Conservation (phyloP, 35 echinoderm and acorn worm species). For the Nesometra sesokonis region DNA sequence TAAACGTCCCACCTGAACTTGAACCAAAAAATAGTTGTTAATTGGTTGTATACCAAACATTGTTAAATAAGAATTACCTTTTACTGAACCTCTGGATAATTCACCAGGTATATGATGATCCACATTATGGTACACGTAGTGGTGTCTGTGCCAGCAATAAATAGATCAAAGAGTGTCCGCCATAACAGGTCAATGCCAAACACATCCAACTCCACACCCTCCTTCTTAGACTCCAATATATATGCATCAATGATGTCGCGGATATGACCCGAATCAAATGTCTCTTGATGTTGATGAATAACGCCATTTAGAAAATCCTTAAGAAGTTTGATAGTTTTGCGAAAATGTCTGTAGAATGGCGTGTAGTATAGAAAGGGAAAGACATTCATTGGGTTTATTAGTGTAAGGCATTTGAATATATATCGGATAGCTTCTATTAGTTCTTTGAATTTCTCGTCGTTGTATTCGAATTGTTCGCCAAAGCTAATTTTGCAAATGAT, state of each 20-base stretch:
- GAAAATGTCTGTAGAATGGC: background rate
- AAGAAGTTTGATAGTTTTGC: background rate
- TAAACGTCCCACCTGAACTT: too few relatives aligned
- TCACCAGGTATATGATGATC: slow-evolving; percentile 48
- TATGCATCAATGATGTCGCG: slow-evolving; percentile 54
- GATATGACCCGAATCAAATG: slow-evolving; percentile 30
- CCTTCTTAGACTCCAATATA: slow-evolving; percentile 20
- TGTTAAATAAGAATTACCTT: slow-evolving; percentile 25
- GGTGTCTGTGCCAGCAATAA: slow-evolving; percentile 71
- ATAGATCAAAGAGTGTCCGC: slow-evolving; percentile 39
- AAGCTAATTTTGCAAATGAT: slow-evolving; percentile 44
- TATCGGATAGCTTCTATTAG: slow-evolving; percentile 5
- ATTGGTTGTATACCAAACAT: too few relatives aligned
- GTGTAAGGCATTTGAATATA: slow-evolving; percentile 3
- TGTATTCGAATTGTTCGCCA: slow-evolving; percentile 39
- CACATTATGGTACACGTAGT: slow-evolving; percentile 52
- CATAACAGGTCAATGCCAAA: background rate
- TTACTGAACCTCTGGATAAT: slow-evolving; percentile 54
- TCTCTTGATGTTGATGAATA: slow-evolving; percentile 20
- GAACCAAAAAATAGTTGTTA: too few relatives aligned
- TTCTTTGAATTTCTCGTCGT: slow-evolving; percentile 34
- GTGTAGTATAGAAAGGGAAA: slow-evolving; percentile 9
- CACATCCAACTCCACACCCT: slow-evolving; percentile 3
- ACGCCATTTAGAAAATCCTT: slow-evolving; percentile 12
- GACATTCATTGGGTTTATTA: background rate